A percentile compares a stretch with the other conserved stretches of the same genome.
Conservation (phyloP, 2,888 invertebrate species). For the Lithosia quadra region DNA sequence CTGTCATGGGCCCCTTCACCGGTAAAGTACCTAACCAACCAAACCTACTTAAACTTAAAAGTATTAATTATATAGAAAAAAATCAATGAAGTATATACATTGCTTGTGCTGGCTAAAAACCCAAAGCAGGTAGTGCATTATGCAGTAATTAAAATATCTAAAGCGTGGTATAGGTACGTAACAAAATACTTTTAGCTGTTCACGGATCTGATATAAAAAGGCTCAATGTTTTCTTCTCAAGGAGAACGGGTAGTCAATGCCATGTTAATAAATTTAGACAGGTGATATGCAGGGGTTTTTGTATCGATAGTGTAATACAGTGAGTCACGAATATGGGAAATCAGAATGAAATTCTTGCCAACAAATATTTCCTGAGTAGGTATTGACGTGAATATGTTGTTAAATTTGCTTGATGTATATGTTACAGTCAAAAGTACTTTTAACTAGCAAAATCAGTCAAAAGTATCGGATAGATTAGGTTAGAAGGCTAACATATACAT, state of each 20-base stretch:
- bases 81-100: constrained; percentile 10
- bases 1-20: constrained; percentile 3
- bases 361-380: constrained; percentile 4
- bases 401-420: neutral
- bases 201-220: constrained; percentile 41
- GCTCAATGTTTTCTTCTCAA: constrained; percentile 45
- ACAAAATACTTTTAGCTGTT: constrained; percentile 22
- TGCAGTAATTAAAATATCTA: constrained; percentile 43
- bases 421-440: too few relatives aligned
- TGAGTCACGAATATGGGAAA: constrained; percentile 22
- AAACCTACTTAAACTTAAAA: neutral
- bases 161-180: constrained; percentile 34
- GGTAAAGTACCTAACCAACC: too few relatives aligned
- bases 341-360: neutral
- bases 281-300: constrained; percentile 15
- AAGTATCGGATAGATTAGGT: too few relatives aligned
- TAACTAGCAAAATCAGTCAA: too few relatives aligned
- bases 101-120: constrained; percentile 43
- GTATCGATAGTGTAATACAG: neutral
- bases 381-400: neutral
- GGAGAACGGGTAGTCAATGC: constrained; percentile 26
- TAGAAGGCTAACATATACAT: too few relatives aligned
- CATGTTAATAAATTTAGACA: constrained; percentile 24
- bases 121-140: constrained; percentile 28
- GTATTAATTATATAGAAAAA: neutral